Conservation (phyloP, 2,888 invertebrate species). For the Muschampia staudingeri region DNA sequence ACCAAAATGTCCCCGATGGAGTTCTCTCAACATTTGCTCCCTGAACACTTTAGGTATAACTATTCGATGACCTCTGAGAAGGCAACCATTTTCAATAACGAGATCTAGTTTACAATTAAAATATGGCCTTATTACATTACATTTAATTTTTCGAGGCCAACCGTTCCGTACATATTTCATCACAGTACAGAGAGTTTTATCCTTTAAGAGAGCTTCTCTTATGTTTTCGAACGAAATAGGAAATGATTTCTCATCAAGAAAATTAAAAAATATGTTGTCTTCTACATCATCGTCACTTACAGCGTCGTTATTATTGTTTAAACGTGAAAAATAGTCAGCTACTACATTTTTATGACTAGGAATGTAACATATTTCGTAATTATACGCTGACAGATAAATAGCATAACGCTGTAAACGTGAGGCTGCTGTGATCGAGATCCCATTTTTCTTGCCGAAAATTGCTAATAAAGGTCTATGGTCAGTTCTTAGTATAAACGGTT, state of each 20-base stretch:
- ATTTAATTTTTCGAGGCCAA: conserved; percentile 53
- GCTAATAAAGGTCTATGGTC: conserved; percentile 58
- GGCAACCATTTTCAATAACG: conserved; percentile 54
- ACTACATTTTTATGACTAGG: conserved; percentile 47
- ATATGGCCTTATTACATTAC: conserved; percentile 54
- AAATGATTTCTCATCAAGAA: not conserved
- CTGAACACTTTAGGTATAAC: conserved; percentile 45
- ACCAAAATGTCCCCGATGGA: conserved; percentile 53
- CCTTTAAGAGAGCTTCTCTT: not conserved
- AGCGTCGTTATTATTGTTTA: not conserved
- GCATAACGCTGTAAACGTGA: conserved; percentile 59
- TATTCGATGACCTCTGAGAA: conserved; percentile 52
- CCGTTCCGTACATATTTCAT: conserved; percentile 32
- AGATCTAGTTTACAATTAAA: conserved; percentile 32
- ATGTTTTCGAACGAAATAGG: not conserved
- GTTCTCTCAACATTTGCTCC: conserved; percentile 48
- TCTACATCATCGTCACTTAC: not conserved
- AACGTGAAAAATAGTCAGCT: conserved; percentile 61
- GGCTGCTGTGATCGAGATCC: conserved; percentile 57
- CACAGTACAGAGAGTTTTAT: conserved; percentile 16
- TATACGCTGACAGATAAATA: conserved; percentile 59
- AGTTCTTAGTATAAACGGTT: conserved; percentile 61
- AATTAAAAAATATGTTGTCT: conserved; percentile 4
- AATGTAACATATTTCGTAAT: conserved; percentile 57
- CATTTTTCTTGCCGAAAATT: conserved; percentile 50